Base-by-base conservation (phyloP, 2,888 invertebrate species). In the Gymnosoma rotundatum region DNA sequence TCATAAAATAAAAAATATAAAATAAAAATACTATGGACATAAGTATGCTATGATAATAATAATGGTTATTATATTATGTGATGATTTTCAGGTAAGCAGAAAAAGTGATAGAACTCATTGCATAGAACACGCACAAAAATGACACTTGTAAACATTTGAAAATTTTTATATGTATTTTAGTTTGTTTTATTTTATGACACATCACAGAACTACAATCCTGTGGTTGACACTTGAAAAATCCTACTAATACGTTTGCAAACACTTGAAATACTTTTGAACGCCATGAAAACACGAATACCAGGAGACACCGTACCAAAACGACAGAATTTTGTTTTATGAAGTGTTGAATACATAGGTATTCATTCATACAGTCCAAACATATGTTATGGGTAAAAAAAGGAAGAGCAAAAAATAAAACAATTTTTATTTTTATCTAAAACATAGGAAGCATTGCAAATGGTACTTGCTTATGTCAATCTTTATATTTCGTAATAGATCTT, bases 191-290 rank as follows among this genome's bases (percentile, higher is more conserved):
- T 18, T 61, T 64, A 20, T 73, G 14, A 45, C 48, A 16, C 45
- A n/a, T n/a, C n/a, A n/a, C n/a, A n/a, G 2, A 5, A 4, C 5
- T 6, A 8, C 18, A 54, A n/a, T 48, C 12, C 9, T 78, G 61
- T 63, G 61, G 78, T 83, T 83, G 78, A 74, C 83, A 83, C 69
- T 78, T 69, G 67, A 52, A 67, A 82, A 69, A 69, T 78, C 67
- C 73, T 45, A 66, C n/a, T 82, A 67, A 54, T 72, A 60, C 45
- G 12, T 58, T 38, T 32, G 50, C 42, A 79, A 79, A 18, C 54
- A 79, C 60, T 79, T 73, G 50, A 73, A 66, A 66, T 50, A 32
- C 32, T 48, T 48, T 63, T 54, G 25, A 38, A 32, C 20, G 14
- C 16, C n/a, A 67, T 50, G 21, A 50, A 16, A 25, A 52, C 16